Conservation (phyloP, 2,113 vertebrate genomes). For the Spilogale gracilis region DNA sequence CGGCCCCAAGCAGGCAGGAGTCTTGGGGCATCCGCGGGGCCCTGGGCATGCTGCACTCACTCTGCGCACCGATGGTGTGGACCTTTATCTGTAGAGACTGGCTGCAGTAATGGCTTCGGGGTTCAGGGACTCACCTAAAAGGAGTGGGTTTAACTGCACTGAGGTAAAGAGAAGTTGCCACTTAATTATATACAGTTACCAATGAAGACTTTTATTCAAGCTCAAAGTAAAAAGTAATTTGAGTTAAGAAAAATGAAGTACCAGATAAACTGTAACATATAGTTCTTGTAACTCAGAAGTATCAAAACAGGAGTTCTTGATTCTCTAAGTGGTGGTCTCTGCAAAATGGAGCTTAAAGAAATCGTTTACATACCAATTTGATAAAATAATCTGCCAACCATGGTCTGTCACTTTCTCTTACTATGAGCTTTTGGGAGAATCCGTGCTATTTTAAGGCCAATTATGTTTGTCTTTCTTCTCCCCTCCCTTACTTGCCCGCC, state of each 20-base stretch:
- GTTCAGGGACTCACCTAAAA: constrained; percentile 67
- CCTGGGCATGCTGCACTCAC: too few relatives aligned
- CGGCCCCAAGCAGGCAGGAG: too few relatives aligned
- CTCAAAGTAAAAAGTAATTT: constrained; percentile 80
- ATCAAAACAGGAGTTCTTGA: constrained; percentile 77
- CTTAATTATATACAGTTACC: constrained; percentile 81
- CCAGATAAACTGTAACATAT: constrained; percentile 69
- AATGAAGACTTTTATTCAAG: constrained; percentile 83
- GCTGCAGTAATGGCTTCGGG: constrained; percentile 69
- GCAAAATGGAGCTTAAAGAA: constrained; percentile 71
- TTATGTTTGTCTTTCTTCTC: constrained; percentile 68
- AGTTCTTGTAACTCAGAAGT: constrained; percentile 77
- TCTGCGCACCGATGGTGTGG: not conserved
- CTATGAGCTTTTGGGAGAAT: constrained; percentile 69
- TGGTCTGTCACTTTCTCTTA: constrained; percentile 60
- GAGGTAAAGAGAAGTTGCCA: constrained; percentile 84
- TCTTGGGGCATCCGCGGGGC: not conserved
- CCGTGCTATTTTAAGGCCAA: constrained; percentile 77
- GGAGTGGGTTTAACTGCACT: constrained; percentile 70
- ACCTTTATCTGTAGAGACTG: constrained; percentile 25
- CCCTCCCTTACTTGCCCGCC: constrained; percentile 59
- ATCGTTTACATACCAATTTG: constrained; percentile 74
- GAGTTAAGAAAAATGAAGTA: constrained; percentile 82
- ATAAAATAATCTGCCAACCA: constrained; percentile 67
- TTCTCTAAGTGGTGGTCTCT: constrained; percentile 80